Evolutionary conservation across 2,113 vertebrate genomes (phyloP), one percentile per base, ranked within the genome.

Genomic region (Eulemur rufifrons): DNA sequence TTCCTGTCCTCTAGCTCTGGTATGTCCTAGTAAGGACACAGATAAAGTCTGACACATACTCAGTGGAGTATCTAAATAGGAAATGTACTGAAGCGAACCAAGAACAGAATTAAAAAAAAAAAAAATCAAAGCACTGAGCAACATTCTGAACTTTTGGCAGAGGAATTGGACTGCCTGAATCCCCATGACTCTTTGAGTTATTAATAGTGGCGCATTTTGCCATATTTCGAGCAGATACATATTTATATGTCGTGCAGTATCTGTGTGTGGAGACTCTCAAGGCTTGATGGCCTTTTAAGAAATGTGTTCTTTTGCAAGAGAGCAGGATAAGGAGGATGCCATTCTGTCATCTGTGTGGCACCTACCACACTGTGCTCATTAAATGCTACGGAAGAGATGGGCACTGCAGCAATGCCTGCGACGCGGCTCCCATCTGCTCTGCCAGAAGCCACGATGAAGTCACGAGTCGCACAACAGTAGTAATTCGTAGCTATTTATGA

Each of bases 111-210:
- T 92, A 34, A 78, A 81, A 86, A 74, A 45, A 45, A 77, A 73
- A 82, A 86, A 50, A 95, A 89, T 69, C 37, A 90, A 82, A 94
- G 73, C 69, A 54, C 91, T 47, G 74, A 93, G 92, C 74, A 98
- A 97, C 78, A 93, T 89, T 97, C 95, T 95, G 90, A 81, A 95
- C 94, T 96, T 94, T 93, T 93, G 96, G 95, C 97, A 97, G 89
- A 94, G 74, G 54, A 34, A 50, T 47, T 29, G 66, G 59, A 61
- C 74, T 76, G 91, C 59, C 61, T 91, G 83, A 95, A 91, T 95
- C 83, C 63, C 86, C 89, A 61, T 29, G 93, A 50, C 95, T 89
- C 77, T 93, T 61, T 50, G 91, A 80, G 84, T 97, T 98, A 97
- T 98, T 97, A 95, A 95, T 95, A 97, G 96, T 29, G 80, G 85